phyloP scores from a whole-genome alignment of 2,797 vertebrate genomes.

The Bradypodion ventrale region DNA sequence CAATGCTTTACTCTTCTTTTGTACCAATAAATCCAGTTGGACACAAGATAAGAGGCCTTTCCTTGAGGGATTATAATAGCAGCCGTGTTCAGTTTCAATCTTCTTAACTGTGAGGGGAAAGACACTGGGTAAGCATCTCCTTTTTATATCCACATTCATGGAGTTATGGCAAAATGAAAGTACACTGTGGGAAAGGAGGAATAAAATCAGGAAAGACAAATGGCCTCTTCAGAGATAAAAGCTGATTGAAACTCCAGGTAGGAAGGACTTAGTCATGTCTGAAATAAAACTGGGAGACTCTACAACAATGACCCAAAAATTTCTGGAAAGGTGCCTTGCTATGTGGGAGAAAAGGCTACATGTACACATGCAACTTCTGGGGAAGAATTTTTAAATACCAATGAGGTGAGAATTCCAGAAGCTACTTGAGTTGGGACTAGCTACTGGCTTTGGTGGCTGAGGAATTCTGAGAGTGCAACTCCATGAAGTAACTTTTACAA shows the following conservation, averaged over 20 bases:
- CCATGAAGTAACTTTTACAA: too few relatives aligned
- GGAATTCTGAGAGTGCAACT: too few relatives aligned
- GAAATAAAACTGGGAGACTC: accelerated
- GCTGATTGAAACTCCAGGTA: neutral
- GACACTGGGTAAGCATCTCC: neutral
- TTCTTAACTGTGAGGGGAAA: slow-evolving; percentile 12
- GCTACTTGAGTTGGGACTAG: neutral
- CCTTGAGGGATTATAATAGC: slow-evolving; percentile 34
- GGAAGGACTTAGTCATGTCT: accelerated
- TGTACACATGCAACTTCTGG: neutral
- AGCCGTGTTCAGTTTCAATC: slow-evolving; percentile 16
- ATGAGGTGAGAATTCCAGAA: neutral
- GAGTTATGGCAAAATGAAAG: slow-evolving; percentile 22
- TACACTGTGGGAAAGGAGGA: neutral
- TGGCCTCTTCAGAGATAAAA: neutral
- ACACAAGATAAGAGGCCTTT: slow-evolving; percentile 31
- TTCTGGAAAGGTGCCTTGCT: too few relatives aligned
- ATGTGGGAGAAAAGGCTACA: neutral
- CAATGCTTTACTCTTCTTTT: slow-evolving; percentile 49
- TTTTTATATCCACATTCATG: slow-evolving; percentile 17
- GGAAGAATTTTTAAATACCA: neutral
- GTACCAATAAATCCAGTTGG: slow-evolving; percentile 17
- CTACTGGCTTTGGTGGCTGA: neutral
- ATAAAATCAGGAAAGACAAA: slow-evolving; percentile 6
- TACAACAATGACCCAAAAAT: neutral